Base-by-base conservation (phyloP, 2,113 vertebrate species). In the Ceratotherium simum region DNA sequence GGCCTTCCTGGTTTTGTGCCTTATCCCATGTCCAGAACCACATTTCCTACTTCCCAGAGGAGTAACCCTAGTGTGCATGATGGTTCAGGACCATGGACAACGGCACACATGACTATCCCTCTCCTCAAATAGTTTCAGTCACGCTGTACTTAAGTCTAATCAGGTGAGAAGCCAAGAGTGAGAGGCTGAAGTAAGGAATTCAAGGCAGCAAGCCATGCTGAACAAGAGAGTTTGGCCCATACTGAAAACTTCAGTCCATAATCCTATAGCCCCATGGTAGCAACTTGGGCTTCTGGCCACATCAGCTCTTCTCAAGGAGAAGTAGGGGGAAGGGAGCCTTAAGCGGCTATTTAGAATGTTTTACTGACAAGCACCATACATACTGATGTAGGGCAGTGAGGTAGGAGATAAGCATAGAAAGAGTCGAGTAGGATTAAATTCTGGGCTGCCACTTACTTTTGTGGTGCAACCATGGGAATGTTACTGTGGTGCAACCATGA, bases 71-170 rank as follows among this genome's bases (percentile, higher is more conserved):
- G 33, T 0, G 2, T 5, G 3, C 17, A 21, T 1, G 31, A 39
- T 51, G 0, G 20, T 97, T 98, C 97, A 98, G 97, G 67, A 98
- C 98, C 96, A 96, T 64, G 97, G 96, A 98, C 96, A 98, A 96
- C 10, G 5, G 6, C 88, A 72, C 14, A 8, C 7, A 2, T 1
- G 2, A 17, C 29, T 10, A 8, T 73, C 64, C 33, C 13, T 92
- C 72, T 8, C 29, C 42, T 94, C 58, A 56, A 70, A n/a, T 29
- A 54, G 25, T 88, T 95, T 88, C 70, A 48, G 54, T 85, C 17
- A 58, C 33, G 8, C 25, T 67, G 25, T 42, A 31, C 20, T 93
- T 91, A 89, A 78, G 39, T 96, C 76, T 76, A 88, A 72, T 60
- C 16, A 60, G 51, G 46, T 8, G 31, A 96, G 48, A 83, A 82